Conservation (phyloP, 2,797 vertebrate species). For the Channa striata region DNA sequence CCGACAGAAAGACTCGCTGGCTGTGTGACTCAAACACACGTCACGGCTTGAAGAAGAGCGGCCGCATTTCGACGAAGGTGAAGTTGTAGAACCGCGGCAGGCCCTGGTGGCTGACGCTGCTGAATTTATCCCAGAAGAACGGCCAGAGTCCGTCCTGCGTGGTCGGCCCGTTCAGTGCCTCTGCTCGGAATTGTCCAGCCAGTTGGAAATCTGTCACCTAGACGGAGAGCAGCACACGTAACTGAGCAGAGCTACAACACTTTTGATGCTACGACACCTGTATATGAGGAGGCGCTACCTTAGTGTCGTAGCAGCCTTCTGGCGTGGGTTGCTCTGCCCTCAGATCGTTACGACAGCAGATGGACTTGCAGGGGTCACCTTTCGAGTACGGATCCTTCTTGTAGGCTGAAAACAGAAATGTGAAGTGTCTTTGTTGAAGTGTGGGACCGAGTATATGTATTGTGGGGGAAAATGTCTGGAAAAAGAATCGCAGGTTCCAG, state of each 20-base stretch:
- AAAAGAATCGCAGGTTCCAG: neutral
- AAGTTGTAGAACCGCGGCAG: constrained; percentile 91
- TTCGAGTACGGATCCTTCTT: constrained; percentile 88
- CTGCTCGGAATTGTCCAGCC: constrained; percentile 83
- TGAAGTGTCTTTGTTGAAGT: no score
- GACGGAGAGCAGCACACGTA: neutral
- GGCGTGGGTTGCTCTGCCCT: constrained; percentile 76
- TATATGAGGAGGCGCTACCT: constrained; percentile 80
- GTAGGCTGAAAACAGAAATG: constrained; percentile 85
- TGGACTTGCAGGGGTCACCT: constrained; percentile 90
- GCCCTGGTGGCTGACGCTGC: constrained; percentile 86
- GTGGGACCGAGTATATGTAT: no score
- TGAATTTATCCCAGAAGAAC: constrained; percentile 89
- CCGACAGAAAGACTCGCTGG: neutral
- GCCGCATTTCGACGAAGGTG: constrained; percentile 88
- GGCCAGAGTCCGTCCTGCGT: constrained; percentile 88
- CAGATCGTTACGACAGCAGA: constrained; percentile 93
- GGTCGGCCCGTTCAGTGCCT: constrained; percentile 91
- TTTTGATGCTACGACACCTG: neutral
- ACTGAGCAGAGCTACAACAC: neutral
- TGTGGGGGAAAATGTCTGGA: no score
- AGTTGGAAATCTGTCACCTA: constrained; percentile 91
- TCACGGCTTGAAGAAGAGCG: constrained; percentile 81
- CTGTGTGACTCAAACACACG: neutral
- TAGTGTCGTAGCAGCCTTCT: constrained; percentile 93